Evolutionary conservation across 2,113 vertebrate genomes (phyloP).

Genomic region (Acrocephalus arundinaceus): DNA sequence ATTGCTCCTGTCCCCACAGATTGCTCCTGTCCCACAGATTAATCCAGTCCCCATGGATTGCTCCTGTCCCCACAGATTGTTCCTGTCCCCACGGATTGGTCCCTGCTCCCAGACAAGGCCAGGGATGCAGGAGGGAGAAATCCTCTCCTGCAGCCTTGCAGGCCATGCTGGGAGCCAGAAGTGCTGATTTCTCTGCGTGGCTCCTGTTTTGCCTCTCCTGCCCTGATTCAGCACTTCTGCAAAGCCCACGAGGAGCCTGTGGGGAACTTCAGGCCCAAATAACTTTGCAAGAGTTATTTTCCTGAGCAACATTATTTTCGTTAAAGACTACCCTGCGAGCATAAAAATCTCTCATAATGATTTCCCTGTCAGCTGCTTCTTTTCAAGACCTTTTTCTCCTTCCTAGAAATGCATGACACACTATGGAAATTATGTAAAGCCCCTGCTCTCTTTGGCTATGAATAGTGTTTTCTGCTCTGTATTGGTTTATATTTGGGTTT

Average conservation of each 20-base stretch:
- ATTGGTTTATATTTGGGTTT: conserved; percentile 55
- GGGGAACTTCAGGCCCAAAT: not conserved
- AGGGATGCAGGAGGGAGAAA: not conserved
- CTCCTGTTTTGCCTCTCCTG: not conserved
- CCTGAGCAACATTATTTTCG: not conserved
- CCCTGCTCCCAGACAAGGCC: not conserved
- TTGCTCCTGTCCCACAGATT: not conserved
- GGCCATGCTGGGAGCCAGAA: not conserved
- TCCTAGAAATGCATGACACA: conserved; percentile 35
- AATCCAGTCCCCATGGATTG: rapidly evolving
- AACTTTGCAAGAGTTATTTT: not conserved
- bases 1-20: not conserved
- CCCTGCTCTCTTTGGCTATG: conserved; percentile 20
- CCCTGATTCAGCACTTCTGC: conserved; percentile 23
- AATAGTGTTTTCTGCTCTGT: conserved; percentile 36
- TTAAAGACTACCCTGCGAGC: conserved; percentile 27
- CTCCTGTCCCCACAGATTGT: rapidly evolving
- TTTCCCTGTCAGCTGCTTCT: conserved; percentile 49
- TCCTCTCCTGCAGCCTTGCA: not conserved
- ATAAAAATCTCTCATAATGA: conserved; percentile 48
- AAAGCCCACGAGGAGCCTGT: not conserved
- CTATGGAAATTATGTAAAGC: conserved; percentile 48
- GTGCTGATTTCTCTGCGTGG: not conserved
- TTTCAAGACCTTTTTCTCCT: conserved; percentile 53
- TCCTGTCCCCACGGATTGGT: too few relatives aligned